Evolutionary conservation across 2,797 vertebrate genomes (phyloP).

Genomic region (Dermochelys coriacea): DNA sequence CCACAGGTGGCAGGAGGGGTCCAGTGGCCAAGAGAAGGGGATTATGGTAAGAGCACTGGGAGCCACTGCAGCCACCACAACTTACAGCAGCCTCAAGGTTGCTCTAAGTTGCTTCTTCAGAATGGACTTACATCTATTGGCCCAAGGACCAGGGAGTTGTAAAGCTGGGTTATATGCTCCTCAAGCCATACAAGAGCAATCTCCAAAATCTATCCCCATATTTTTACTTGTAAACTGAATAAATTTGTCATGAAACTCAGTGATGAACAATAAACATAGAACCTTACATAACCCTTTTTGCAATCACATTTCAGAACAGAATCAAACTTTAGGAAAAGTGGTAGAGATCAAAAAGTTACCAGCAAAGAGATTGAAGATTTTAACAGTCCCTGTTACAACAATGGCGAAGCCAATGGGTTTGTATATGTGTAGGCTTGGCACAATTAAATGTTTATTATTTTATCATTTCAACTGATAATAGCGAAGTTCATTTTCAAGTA

Average conservation of each 20-base stretch:
- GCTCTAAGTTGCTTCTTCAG: constrained; percentile 6
- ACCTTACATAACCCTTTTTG: background rate
- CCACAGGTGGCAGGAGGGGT: background rate
- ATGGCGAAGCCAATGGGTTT: background rate
- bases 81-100: background rate
- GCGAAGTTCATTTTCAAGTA: background rate
- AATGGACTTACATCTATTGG: background rate
- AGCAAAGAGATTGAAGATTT: background rate
- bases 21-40: background rate
- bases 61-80: background rate
- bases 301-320: background rate
- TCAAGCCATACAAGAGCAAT: background rate
- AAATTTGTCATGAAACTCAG: background rate
- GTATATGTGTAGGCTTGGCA: background rate
- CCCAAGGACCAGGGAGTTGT: background rate
- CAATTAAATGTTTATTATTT: background rate
- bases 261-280: background rate
- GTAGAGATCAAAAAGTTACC: background rate
- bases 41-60: background rate
- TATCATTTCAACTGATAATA: background rate
- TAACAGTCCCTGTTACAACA: background rate
- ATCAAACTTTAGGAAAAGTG: background rate
- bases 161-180: background rate
- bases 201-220: background rate
- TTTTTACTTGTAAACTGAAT: constrained; percentile 1